Evolutionary conservation across 1,140 invertebrate species (phyloP).

Genomic region (Onthophagus taurus): DNA sequence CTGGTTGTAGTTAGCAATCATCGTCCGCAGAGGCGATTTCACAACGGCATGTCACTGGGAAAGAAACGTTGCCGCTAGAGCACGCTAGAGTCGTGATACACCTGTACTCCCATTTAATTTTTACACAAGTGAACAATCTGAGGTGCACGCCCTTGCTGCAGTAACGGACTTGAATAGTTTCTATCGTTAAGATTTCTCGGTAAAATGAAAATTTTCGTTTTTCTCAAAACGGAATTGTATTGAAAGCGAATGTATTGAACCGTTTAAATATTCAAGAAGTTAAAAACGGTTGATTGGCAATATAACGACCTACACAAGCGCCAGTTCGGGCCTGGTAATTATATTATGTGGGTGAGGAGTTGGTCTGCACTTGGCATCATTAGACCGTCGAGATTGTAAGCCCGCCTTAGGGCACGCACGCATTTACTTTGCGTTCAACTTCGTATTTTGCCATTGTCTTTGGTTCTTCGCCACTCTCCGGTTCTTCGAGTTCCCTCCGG

Average conservation of each 20-base stretch:
- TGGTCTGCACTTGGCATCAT: conserved; percentile 13
- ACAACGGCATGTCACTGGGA: too few relatives aligned
- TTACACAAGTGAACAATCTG: conserved; percentile 11
- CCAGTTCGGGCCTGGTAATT: neutral
- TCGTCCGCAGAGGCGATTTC: too few relatives aligned
- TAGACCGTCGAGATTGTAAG: conserved; percentile 14
- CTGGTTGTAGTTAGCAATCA: too few relatives aligned
- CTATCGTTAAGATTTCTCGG: too few relatives aligned
- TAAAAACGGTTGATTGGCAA: neutral
- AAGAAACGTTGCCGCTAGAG: too few relatives aligned
- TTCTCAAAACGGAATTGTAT: neutral
- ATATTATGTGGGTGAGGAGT: conserved; percentile 9
- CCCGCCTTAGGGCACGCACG: conserved; percentile 12
- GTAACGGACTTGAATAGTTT: conserved; percentile 3
- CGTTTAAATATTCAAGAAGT: neutral
- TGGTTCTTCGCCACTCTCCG: too few relatives aligned
- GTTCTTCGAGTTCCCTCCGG: conserved; percentile 8
- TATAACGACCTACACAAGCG: neutral
- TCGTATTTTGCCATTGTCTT: conserved; percentile 11
- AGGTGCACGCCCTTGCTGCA: conserved; percentile 7
- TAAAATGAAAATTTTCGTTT: too few relatives aligned
- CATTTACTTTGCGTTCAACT: conserved; percentile 11
- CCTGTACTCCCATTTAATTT: conserved; percentile 15
- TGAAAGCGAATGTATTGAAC: neutral
- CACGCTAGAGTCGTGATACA: conserved; percentile 15